Evolutionary conservation across 2,888 invertebrate species (phyloP), one percentile per base, ranked within the genome.

Genomic region (Cinara cedri): DNA sequence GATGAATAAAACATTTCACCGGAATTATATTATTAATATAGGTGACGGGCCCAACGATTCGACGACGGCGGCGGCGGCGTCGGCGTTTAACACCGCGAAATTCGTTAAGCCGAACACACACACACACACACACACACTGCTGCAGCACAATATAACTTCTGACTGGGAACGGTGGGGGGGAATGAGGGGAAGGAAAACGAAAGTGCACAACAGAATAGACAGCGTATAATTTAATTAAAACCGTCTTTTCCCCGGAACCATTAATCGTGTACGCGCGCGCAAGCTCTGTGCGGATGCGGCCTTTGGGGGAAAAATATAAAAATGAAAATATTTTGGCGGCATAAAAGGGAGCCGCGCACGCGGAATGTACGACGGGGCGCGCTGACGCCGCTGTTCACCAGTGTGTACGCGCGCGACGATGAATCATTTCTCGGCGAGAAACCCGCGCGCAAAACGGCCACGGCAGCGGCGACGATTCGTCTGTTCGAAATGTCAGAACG

Each of bases 171-270:
- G n/a, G n/a, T n/a, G n/a, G n/a, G n/a, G n/a, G n/a, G n/a, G n/a
- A n/a, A n/a, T n/a, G n/a, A n/a, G n/a, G n/a, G n/a, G 57, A 13
- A 60, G 26, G 46, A 24, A 76, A 76, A 76, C 46, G 34, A 6
- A 34, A 34, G 10, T n/a, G 16, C 26, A 26, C 46, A 46, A 46
- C 10, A 3, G 26, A 57, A 54, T 46, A 66, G 57, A 46, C 57
- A 44, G 55, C 6, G 34, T 51, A 57, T 76, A 76, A 76, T 76
- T 76, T 76, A 76, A 76, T 76, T 76, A 76, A 76, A 76, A 76
- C 46, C 66, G 57, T 66, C 66, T 76, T 44, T 42, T 21, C 57
- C 46, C n/a, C n/a, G n/a, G n/a, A 55, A 68, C 66, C 55, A 76
- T 76, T 76, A 76, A 76, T 76, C 66, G 76, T 66, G 42, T n/a